A percentile compares a stretch with the other conserved stretches of the same genome.
phyloP scores from a whole-genome alignment of 2,888 invertebrate genomes.

The Morpho achilles region DNA sequence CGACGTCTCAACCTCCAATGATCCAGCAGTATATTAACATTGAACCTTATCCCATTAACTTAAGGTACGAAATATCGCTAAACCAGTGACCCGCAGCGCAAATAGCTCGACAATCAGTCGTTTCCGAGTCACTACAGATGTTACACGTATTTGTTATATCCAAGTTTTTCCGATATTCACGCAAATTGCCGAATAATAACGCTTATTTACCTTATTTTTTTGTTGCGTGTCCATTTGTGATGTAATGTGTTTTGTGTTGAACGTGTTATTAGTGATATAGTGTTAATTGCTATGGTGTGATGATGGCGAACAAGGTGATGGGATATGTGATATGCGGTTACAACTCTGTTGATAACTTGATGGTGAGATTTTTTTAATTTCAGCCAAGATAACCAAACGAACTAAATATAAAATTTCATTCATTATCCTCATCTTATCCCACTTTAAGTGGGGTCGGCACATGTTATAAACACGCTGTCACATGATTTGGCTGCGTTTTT shows the following conservation, averaged over 20 bases:
- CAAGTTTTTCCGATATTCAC: no score
- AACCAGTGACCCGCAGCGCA: constrained; percentile 12
- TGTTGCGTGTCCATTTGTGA: background rate
- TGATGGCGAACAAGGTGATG: constrained; percentile 73
- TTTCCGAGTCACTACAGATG: constrained; percentile 38
- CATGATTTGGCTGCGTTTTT: no score
- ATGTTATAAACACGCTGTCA: no score
- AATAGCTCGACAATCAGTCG: constrained; percentile 42
- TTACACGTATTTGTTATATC: constrained; percentile 31
- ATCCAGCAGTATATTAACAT: background rate
- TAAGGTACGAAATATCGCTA: constrained; percentile 9
- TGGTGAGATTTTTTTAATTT: constrained; percentile 56
- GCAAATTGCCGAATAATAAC: no score
- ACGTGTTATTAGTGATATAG: constrained; percentile 11
- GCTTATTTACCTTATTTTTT: background rate
- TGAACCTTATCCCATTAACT: constrained; percentile 14
- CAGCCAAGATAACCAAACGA: no score
- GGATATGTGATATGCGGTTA: constrained; percentile 81
- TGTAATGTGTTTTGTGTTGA: constrained; percentile 15
- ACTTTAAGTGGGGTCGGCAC: no score
- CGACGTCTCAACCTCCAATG: constrained; percentile 6
- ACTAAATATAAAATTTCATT: no score
- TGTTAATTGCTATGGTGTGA: constrained; percentile 3
- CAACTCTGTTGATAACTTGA: constrained; percentile 77
- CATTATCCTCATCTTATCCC: no score